Conservation (phyloP, 2,797 vertebrate species). For the Siniperca obscura region DNA sequence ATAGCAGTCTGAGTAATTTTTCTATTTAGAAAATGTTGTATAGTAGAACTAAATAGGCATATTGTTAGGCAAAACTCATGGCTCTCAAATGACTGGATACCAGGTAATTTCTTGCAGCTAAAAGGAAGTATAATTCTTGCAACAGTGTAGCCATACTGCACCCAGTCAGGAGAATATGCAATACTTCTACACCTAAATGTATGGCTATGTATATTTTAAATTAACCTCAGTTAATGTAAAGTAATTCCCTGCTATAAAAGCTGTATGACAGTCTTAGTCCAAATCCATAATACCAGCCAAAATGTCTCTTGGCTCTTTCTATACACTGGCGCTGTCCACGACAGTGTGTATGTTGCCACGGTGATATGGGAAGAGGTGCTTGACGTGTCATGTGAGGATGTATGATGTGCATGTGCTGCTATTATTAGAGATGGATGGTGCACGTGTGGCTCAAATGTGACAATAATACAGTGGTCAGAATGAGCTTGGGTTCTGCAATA, state of each 20-base stretch:
- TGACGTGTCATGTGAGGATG: slow-evolving; percentile 59
- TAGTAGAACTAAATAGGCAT: slow-evolving; percentile 66
- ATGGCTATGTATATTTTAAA: background rate
- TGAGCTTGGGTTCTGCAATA: background rate
- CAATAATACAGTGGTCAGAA: slow-evolving; percentile 19
- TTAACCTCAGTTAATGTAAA: background rate
- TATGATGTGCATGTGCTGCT: slow-evolving; percentile 51
- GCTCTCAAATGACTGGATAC: slow-evolving; percentile 74
- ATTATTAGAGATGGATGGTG: slow-evolving; percentile 62
- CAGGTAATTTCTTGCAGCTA: slow-evolving; percentile 61
- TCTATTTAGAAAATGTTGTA: slow-evolving; percentile 41
- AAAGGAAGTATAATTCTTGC: slow-evolving; percentile 19
- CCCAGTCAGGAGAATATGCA: background rate
- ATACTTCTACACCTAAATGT: background rate
- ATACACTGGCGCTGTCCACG: slow-evolving; percentile 3
- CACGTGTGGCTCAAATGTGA: slow-evolving; percentile 62
- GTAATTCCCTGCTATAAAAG: background rate
- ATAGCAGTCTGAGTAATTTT: slow-evolving; percentile 2
- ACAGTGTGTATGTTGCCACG: slow-evolving; percentile 61
- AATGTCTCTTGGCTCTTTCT: slow-evolving; percentile 6
- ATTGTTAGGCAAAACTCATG: slow-evolving; percentile 74
- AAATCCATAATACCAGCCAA: background rate
- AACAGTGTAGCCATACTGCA: background rate
- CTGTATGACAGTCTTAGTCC: background rate
- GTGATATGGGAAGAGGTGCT: slow-evolving; percentile 53